Conservation (phyloP, 2,113 vertebrate species). For the Oenanthe oenanthe region DNA sequence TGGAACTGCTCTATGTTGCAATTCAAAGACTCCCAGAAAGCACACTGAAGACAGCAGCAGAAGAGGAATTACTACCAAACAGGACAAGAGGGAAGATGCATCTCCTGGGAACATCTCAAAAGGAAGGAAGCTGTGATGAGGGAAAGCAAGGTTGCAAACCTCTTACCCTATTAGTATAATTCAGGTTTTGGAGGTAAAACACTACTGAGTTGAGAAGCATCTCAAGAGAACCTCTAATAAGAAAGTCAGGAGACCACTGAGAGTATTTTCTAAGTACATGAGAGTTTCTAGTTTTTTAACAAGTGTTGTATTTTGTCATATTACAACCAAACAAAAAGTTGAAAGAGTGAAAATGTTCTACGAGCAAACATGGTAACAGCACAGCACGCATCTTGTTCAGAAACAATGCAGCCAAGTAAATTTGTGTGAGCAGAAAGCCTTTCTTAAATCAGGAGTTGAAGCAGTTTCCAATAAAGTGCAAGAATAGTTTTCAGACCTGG, state of each 20-base stretch:
- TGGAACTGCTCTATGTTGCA: not conserved
- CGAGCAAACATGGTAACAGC: not conserved
- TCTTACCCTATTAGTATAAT: not conserved
- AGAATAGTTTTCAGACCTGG: not conserved
- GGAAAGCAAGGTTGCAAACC: not conserved
- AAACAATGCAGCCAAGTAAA: not conserved
- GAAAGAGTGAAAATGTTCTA: not conserved
- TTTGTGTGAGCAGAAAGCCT: not conserved
- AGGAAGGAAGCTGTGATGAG: not conserved
- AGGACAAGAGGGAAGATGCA: not conserved
- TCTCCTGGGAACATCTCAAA: not conserved
- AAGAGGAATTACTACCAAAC: not conserved
- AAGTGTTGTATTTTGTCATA: not conserved
- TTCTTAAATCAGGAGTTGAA: not conserved
- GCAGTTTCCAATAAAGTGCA: not conserved
- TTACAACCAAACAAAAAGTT: not conserved
- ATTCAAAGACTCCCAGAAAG: not conserved
- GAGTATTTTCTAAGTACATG: not conserved
- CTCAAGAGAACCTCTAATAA: not conserved
- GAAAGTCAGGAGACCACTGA: not conserved
- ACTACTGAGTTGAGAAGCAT: not conserved
- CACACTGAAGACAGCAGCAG: not conserved
- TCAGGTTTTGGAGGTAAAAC: not conserved
- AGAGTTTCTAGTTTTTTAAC: not conserved
- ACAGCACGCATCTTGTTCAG: fast-evolving